Conservation (phyloP, 2,113 vertebrate species). For the Ameiurus melas region DNA sequence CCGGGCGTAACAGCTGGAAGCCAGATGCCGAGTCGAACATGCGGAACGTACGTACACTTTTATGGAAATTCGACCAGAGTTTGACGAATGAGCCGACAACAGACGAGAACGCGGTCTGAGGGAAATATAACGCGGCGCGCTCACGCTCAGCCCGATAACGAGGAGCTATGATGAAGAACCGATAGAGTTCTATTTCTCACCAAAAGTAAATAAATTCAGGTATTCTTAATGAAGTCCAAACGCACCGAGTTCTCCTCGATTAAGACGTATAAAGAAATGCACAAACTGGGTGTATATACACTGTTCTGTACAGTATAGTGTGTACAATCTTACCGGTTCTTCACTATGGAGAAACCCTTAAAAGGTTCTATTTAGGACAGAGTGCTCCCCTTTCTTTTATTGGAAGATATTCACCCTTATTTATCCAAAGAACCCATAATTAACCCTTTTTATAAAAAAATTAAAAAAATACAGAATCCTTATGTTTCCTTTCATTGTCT, state of each 20-base stretch:
- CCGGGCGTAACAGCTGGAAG: slow-evolving; percentile 7
- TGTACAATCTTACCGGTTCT: not conserved
- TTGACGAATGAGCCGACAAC: slow-evolving; percentile 12
- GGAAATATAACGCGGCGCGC: not conserved
- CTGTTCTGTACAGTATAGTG: not conserved
- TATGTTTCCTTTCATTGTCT: not conserved
- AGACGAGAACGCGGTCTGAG: not conserved
- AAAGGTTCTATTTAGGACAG: not conserved
- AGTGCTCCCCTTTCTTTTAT: too few relatives aligned
- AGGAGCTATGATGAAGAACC: not conserved
- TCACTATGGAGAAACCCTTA: too few relatives aligned
- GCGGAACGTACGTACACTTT: slow-evolving; percentile 7
- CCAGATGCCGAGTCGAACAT: not conserved
- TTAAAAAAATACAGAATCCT: not conserved
- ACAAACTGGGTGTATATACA: not conserved
- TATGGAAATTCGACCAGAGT: slow-evolving; percentile 9
- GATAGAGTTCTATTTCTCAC: not conserved
- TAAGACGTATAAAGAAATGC: not conserved
- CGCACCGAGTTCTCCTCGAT: not conserved
- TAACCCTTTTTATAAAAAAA: not conserved
- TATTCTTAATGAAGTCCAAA: not conserved
- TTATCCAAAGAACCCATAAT: not conserved
- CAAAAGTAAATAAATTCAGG: not conserved
- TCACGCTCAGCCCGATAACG: not conserved
- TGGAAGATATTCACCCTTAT: not conserved